phyloP scores from a whole-genome alignment of 2,797 vertebrate genomes.

The Poliocrania exsul region DNA sequence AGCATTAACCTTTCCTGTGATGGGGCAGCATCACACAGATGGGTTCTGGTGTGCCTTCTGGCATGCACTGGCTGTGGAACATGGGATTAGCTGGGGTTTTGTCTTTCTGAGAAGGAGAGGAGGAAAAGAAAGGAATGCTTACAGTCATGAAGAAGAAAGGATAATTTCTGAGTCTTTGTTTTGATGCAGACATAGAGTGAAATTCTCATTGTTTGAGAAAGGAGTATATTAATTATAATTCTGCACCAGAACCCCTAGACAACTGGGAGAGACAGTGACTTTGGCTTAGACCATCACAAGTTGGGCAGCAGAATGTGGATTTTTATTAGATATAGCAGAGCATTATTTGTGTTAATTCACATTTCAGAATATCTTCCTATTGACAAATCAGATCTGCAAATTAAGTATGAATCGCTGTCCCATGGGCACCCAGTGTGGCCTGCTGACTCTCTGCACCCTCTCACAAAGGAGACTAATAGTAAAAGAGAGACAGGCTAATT shows the following conservation, averaged over 20 bases:
- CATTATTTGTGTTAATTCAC: not conserved
- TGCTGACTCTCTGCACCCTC: not conserved
- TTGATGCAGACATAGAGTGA: not conserved
- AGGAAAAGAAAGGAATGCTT: not conserved
- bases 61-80: not conserved
- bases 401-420: not conserved
- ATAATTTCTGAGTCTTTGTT: not conserved
- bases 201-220: not conserved
- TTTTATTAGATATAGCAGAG: not conserved
- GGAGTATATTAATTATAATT: constrained; percentile 12
- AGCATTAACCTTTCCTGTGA: not conserved
- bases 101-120: not conserved
- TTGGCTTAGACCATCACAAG: not conserved
- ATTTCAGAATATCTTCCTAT: not conserved
- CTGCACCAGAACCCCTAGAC: not conserved
- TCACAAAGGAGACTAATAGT: not conserved
- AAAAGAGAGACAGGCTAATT: not conserved
- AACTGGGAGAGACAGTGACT: not conserved
- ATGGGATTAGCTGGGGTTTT: constrained; percentile 12
- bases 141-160: not conserved
- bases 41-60: not conserved
- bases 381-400: not conserved
- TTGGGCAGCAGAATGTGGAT: not conserved
- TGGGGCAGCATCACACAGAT: not conserved
- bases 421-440: not conserved